Base-by-base conservation (phyloP, 2,113 vertebrate species). In the Elaphurus davidianus region DNA sequence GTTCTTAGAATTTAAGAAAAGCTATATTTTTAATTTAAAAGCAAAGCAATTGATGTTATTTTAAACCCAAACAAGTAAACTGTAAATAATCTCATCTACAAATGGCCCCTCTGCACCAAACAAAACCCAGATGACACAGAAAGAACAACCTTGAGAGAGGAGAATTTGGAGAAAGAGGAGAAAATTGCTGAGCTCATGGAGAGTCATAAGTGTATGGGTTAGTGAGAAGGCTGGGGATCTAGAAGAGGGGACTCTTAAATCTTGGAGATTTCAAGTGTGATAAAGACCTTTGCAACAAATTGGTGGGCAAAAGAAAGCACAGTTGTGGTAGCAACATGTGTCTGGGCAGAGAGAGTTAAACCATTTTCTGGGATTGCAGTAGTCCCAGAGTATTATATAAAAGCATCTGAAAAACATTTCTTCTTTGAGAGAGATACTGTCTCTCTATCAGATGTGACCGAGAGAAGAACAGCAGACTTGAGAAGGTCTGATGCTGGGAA, bases 141-240 rank as follows among this genome's bases (percentile, higher is more conserved):
- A n/a, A 81, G 45, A 33, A 5, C 78, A 52, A n/a, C 10, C 78
- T 19, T 21, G 17, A 81, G 47, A 81, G 43, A n/a, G 33, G 30
- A 82, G 52, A 88, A 47, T 27, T 7, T 85, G 23, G 30, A 64
- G 14, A 88, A 19, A 59, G 6, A 30, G 3, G 45, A 86, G 28
- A 23, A 60, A 78, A 52, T 23, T 19, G 16, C 0, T 16, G 40
- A n/a, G 21, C 47, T 33, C 13, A 17, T 25, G 2, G 71, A 76
- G 1, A 88, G 33, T 25, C 16, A 45, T 40, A 5, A 5, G 6
- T 45, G 5, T 52, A 60, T 60, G 25, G 28, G 47, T 10, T 45
- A 27, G 28, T n/a, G 9, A 33, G 45, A 76, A 16, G 14, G 6
- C 4, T 2, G 7, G 3, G 0, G 5, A 36, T 11, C 10, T 10